Evolutionary conservation across 92 coral and sea anemone genomes (phyloP).

Genomic region (Ricordea florida): DNA sequence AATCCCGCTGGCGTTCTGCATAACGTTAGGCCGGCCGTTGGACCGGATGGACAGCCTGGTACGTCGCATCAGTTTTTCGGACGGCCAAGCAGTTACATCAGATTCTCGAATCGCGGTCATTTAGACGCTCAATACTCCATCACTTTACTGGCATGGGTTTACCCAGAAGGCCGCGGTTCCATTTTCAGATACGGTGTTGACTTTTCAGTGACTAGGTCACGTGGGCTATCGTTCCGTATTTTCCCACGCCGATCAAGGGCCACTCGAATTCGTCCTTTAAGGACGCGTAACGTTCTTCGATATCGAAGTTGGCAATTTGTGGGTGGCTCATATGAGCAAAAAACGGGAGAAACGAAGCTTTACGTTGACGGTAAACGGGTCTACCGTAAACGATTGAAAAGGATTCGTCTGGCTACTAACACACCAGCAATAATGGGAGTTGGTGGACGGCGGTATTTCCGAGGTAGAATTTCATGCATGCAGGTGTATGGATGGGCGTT

Average conservation of each 20-base stretch:
- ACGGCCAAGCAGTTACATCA: slow-evolving; percentile 68
- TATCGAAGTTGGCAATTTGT: slow-evolving; percentile 55
- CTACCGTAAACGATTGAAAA: slow-evolving; percentile 16
- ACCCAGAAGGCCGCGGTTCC: slow-evolving; percentile 58
- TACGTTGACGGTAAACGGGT: slow-evolving; percentile 49
- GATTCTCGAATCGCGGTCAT: slow-evolving; percentile 70
- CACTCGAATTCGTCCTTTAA: slow-evolving; percentile 9
- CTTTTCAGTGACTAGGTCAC: slow-evolving; percentile 12
- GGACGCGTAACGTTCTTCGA: background rate
- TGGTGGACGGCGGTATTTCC: slow-evolving; percentile 44
- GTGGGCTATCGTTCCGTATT: slow-evolving; percentile 8
- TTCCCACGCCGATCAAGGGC: slow-evolving; percentile 20
- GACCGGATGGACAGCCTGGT: slow-evolving; percentile 60
- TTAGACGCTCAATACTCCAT: slow-evolving; percentile 65
- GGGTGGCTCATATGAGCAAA: slow-evolving; percentile 40
- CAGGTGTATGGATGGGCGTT: slow-evolving; percentile 51
- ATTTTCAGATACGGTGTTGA: slow-evolving; percentile 67
- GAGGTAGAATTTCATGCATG: slow-evolving; percentile 64
- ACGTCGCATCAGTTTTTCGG: slow-evolving; percentile 49
- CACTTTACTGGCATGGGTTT: slow-evolving; percentile 77
- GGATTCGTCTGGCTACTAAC: slow-evolving; percentile 43
- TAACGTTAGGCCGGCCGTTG: slow-evolving; percentile 27
- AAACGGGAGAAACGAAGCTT: slow-evolving; percentile 59
- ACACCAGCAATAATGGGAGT: slow-evolving; percentile 47
- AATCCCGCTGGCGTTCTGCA: slow-evolving; percentile 56